A percentile compares a stretch with the other conserved stretches of the same genome.
Conservation (phyloP, 2,888 invertebrate genomes). For the Ecdyonurus torrentis region DNA sequence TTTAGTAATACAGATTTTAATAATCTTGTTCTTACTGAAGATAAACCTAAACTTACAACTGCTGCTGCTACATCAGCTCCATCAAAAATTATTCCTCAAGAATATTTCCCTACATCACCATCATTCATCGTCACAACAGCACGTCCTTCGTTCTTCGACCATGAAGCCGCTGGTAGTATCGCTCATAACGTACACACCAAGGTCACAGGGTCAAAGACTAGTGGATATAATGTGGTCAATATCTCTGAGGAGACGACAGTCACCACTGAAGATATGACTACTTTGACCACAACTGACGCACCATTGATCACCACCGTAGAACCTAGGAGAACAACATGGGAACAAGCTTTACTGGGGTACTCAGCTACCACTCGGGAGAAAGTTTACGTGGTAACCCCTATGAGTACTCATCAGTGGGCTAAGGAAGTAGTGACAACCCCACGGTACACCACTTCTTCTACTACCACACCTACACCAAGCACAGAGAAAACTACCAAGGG, state of each 20-base stretch:
- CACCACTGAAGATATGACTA: constrained; percentile 21
- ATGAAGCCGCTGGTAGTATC: constrained; percentile 32
- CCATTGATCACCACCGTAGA: not conserved
- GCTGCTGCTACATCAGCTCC: constrained; percentile 29
- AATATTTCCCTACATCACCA: constrained; percentile 49
- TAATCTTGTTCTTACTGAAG: constrained; percentile 2
- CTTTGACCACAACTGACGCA: constrained; percentile 19
- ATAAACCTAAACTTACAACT: not conserved
- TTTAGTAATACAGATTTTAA: constrained; percentile 24
- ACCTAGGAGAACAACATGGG: constrained; percentile 32
- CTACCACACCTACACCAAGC: not conserved
- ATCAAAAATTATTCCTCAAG: constrained; percentile 60
- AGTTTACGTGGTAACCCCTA: constrained; percentile 68
- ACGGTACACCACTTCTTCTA: constrained; percentile 15
- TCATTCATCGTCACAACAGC: constrained; percentile 12
- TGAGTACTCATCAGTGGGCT: constrained; percentile 21
- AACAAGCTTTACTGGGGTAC: constrained; percentile 47
- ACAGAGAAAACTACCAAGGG: constrained; percentile 21
- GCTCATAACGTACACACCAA: constrained; percentile 21
- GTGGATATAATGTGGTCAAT: constrained; percentile 16
- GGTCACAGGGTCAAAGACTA: constrained; percentile 2
- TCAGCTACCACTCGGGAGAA: constrained; percentile 64
- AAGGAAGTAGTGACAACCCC: constrained; percentile 17
- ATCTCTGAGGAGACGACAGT: constrained; percentile 21
- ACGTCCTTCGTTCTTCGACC: constrained; percentile 25